Evolutionary conservation across 2,797 vertebrate species (phyloP), one percentile per base, ranked within the genome.

Genomic region (Onychomys leucogaster): DNA sequence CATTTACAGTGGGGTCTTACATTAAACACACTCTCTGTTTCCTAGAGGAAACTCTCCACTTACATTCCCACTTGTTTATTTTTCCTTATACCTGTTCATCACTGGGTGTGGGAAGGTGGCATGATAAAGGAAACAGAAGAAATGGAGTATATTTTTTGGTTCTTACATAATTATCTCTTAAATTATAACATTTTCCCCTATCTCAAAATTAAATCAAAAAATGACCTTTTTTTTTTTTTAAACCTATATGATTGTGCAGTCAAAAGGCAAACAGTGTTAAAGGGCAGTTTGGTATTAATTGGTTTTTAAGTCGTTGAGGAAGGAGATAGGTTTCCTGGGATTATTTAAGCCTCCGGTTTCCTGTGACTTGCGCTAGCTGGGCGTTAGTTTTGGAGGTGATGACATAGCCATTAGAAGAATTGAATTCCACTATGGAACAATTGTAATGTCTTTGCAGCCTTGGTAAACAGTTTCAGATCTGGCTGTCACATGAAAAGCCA

Each of bases 231-330:
- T 52, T 52, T 52, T 52, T 46, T 90, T n/a, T 80, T 69, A 55
- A 95, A 29, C 81, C 43, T 73, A 13, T 82, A 25, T 94, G n/a
- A 90, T 25, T 2, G 12, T 94, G 84, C 59, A 86, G 46, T 90
- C 49, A 94, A 86, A 96, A 94, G 88, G 81, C 90, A 95, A 94
- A 69, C 41, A 94, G 29, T 73, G 63, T 90, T 92, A 57, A 93
- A 89, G 46, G 83, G 75, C 59, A 96, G 63, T 49, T 89, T 97
- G 63, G 5, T 93, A 84, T 90, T 97, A 91, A 87, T 93, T 96
- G 83, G 9, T 94, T 94, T 91, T 37, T 59, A 86, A 94, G 63
- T 34, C 75, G 13, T 2, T 91, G 63, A 87, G 46, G 67, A 93
- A 94, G 63, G 52, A 87, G 52, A 49, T 59, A 59, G 46, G 6